A percentile compares a stretch with the other conserved stretches of the same genome.
phyloP scores from a whole-genome alignment of 1,140 invertebrate genomes.

The Leptonema lineaticorne region DNA sequence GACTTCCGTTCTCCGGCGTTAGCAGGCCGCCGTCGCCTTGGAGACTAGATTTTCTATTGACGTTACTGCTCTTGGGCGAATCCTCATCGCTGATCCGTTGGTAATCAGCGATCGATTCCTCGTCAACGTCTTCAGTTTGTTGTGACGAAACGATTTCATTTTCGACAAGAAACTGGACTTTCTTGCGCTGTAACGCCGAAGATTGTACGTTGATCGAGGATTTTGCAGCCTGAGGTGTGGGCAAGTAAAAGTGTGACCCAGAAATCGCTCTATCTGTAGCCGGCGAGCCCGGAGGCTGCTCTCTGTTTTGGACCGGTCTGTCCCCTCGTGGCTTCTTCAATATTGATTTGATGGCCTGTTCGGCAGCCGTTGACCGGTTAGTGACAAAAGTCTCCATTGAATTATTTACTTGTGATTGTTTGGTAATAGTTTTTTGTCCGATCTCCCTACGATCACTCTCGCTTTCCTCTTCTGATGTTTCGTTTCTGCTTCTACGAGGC shows the following conservation, averaged over 20 bases:
- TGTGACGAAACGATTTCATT: constrained; percentile 50
- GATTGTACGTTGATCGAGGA: constrained; percentile 43
- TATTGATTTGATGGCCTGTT: constrained; percentile 62
- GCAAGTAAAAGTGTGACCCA: constrained; percentile 66
- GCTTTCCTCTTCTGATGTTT: constrained; percentile 41
- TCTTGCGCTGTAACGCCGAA: constrained; percentile 53
- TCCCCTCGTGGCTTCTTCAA: constrained; percentile 63
- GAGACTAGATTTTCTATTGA: constrained; percentile 23
- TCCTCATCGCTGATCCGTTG: background rate
- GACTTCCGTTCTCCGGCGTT: constrained; percentile 30
- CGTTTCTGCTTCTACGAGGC: constrained; percentile 45
- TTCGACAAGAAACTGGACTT: constrained; percentile 63
- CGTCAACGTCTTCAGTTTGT: constrained; percentile 1
- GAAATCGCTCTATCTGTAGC: constrained; percentile 46
- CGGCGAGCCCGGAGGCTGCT: constrained; percentile 23
- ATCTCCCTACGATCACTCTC: constrained; percentile 38
- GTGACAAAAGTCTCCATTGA: constrained; percentile 36
- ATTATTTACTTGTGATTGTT: constrained; percentile 40
- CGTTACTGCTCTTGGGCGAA: constrained; percentile 18
- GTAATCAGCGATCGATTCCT: background rate
- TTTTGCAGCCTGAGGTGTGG: constrained; percentile 56
- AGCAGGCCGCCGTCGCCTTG: constrained; percentile 1
- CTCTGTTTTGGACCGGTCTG: constrained; percentile 31
- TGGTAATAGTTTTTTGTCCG: constrained; percentile 40
- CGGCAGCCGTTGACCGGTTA: constrained; percentile 35